Percentiles rank a stretch among this genome's conserved stretches.
Conservation (phyloP, 2,888 invertebrate genomes). For the Orthonevra nobilis region DNA sequence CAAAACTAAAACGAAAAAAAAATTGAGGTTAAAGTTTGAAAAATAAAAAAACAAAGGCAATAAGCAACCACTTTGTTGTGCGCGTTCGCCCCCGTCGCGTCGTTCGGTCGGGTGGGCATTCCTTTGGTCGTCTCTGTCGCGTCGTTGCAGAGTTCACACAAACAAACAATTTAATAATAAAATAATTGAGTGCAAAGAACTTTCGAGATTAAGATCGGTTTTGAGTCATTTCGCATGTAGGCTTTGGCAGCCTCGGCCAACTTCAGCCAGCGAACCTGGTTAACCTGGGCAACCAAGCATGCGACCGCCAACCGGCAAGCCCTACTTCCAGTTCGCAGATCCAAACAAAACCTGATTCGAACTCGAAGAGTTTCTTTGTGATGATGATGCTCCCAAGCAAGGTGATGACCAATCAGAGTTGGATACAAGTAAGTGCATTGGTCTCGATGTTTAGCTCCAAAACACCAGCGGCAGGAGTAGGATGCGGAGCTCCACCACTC, state of each 20-base stretch:
- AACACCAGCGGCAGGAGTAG: not conserved
- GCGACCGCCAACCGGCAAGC: not conserved
- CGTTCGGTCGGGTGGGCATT: too few species aligned
- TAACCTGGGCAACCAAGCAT: conserved; percentile 28
- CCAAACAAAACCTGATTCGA: conserved; percentile 47
- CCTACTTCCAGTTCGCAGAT: not conserved
- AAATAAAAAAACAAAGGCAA: not conserved
- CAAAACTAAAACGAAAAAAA: conserved; percentile 7
- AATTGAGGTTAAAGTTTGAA: too few species aligned
- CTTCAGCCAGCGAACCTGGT: conserved; percentile 3
- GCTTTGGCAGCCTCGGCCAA: too few species aligned
- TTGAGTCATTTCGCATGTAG: conserved; percentile 64
- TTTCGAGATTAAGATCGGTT: conserved; percentile 61
- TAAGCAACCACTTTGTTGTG: conserved; percentile 9
- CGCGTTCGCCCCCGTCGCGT: conserved; percentile 6
- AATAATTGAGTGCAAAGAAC: conserved; percentile 68
- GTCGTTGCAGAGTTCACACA: conserved; percentile 22
- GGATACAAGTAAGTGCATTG: conserved; percentile 25
- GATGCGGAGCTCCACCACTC: conserved; percentile 1
- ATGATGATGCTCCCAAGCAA: conserved; percentile 40
- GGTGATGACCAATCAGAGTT: conserved; percentile 44
- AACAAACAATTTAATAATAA: conserved; percentile 40
- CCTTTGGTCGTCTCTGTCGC: conserved; percentile 15
- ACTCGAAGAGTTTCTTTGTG: conserved; percentile 53
- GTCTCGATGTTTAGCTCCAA: too few species aligned